Base-by-base conservation (phyloP, 2,797 vertebrate genomes). In the Rhinichthys osculus region DNA sequence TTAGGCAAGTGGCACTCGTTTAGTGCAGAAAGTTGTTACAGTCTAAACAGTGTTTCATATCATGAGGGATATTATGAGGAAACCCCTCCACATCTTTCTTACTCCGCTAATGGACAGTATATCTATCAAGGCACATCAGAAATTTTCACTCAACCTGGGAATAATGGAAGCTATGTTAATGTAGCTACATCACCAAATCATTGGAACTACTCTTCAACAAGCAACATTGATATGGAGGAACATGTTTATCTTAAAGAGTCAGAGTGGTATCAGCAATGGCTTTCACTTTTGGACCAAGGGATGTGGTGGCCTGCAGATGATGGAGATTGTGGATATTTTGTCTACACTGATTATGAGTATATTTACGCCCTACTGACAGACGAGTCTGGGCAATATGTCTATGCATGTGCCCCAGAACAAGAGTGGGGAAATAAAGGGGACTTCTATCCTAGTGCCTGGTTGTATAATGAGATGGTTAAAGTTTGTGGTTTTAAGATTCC, bases 301-400 rank as follows among this genome's bases (percentile, higher is more conserved):
- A 89, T 98, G 83, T 99, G 98, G 98, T 99, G 97, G 97, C 97
- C 96, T 70, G 97, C 97, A 78, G 97, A 98, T 89, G 95, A 98
- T 90, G 97, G 97, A 54, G 94, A 98, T 81, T 99, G 96, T 95
- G 98, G 98, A 27, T 98, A 99, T 91, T 99, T 96, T 94, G 96
- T 98, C 93, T 99, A 98, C 89, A 97, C 96, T 67, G 98, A 99
- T 91, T 96, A 95, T 83, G 95, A 97, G 81, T 99, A 96, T 82
- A 96, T 99, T 81, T 99, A 99, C 93, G 97, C 97, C 0, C 91
- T 99, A 85, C 96, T 99, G 54, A 99, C 98, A 78, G 98, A 99
- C 94, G 94, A 93, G 82, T 95, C 95, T 81, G 98, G 97, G 7
- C 95, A 98, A 85, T 97, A 97, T 91, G 97, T 97, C 4, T 99